These are phyloP conservation scores for Odontomachus brunneus DNA, from an alignment of 1,140 invertebrate genomes.

Conservation along the genomic window DNA sequence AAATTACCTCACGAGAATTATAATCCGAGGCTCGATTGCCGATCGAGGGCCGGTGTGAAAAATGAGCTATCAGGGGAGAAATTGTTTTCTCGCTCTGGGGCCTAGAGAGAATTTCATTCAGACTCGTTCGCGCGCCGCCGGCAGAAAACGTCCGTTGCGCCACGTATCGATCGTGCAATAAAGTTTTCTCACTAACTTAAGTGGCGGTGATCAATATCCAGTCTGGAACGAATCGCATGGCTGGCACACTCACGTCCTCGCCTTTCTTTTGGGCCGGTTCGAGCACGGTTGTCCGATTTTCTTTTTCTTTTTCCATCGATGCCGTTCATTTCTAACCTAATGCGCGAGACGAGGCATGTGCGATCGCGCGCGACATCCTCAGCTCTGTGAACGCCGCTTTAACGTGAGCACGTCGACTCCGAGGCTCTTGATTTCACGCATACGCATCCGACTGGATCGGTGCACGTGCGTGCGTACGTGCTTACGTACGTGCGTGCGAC, in stretches of 20 bases:
- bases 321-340: constrained; percentile 20
- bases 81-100: background rate
- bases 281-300: background rate
- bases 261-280: background rate
- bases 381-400: constrained; percentile 32
- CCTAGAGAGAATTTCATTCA: too few species aligned
- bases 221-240: background rate
- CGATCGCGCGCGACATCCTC: background rate
- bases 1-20: background rate
- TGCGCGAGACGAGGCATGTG: constrained; percentile 7
- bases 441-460: constrained; percentile 13
- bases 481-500: background rate
- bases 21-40: background rate
- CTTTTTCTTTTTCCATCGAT: too few species aligned
- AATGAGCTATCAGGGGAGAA: background rate
- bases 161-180: background rate
- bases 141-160: background rate
- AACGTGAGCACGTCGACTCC: constrained; percentile 21
- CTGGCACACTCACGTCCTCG: background rate
- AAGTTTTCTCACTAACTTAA: background rate
- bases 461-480: background rate
- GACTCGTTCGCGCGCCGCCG: too few species aligned
- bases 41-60: background rate
- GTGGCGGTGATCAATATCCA: background rate
- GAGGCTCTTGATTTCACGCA: constrained; percentile 53